phyloP scores from a whole-genome alignment of 1,140 invertebrate species.

The Homalodisca vitripennis region DNA sequence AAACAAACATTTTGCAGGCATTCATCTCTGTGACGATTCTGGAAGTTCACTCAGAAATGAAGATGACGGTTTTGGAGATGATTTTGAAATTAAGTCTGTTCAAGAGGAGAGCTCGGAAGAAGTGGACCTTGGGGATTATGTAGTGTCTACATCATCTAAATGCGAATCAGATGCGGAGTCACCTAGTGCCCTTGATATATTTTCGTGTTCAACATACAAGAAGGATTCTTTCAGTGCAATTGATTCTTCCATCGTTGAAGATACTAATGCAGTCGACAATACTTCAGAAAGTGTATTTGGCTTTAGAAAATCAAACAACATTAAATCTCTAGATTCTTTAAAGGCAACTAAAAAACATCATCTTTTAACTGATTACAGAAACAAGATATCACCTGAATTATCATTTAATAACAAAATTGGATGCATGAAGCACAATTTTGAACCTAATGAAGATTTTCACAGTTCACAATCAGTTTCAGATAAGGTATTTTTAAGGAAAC shows the following conservation, averaged over 20 bases:
- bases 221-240: too few species aligned
- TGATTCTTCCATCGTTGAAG: not conserved
- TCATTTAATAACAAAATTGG: too few species aligned
- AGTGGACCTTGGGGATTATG: not conserved
- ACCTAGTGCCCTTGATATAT: not conserved
- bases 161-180: not conserved
- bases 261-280: slow-evolving; percentile 7
- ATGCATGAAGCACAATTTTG: too few species aligned
- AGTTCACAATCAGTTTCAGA: too few species aligned
- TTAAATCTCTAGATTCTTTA: not conserved
- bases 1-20: slow-evolving; percentile 36
- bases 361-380: too few species aligned
- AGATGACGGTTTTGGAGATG: slow-evolving; percentile 21
- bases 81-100: slow-evolving; percentile 9
- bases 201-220: too few species aligned
- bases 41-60: not conserved
- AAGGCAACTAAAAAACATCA: too few species aligned
- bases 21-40: not conserved
- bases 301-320: not conserved
- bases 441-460: too few species aligned
- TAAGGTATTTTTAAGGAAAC: not conserved
- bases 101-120: slow-evolving; percentile 19
- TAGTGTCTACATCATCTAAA: not conserved
- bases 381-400: too few species aligned
- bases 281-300: not conserved